A percentile compares a stretch with the other conserved stretches of the same genome.
Conservation (phyloP, 2,113 vertebrate genomes). For the Neotoma lepida region DNA sequence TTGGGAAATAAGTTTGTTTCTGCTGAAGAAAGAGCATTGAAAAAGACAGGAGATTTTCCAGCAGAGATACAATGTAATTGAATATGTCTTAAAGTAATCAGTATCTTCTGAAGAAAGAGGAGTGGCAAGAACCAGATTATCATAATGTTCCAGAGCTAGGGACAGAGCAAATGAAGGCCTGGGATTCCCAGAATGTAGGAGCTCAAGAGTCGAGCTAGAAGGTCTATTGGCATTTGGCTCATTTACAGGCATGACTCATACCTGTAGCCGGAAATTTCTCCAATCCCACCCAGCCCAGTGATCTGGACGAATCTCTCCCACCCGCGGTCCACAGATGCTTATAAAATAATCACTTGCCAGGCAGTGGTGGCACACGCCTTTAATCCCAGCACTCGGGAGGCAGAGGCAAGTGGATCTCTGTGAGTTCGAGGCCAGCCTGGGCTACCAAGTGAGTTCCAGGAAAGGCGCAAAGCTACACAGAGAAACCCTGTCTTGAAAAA, state of each 20-base stretch:
- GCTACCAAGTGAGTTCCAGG: no score
- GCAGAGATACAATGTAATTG: not conserved
- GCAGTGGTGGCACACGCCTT: no score
- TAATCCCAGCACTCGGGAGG: no score
- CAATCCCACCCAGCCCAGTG: no score
- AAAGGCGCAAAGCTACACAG: no score
- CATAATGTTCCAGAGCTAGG: not conserved
- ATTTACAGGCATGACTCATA: not conserved
- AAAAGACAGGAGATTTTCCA: not conserved
- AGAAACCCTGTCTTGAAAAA: no score
- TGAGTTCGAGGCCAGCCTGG: no score
- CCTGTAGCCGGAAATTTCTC: no score
- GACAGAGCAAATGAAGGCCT: not conserved
- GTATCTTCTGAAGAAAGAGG: constrained; percentile 6
- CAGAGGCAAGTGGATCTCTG: no score
- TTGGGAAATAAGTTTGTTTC: not conserved
- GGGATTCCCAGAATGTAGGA: not conserved
- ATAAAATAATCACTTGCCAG: no score
- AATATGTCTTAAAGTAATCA: not conserved
- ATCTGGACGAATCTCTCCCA: no score
- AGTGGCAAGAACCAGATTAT: not conserved
- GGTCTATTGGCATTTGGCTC: not conserved
- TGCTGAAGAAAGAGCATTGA: not conserved
- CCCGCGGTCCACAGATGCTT: no score
- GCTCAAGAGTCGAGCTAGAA: not conserved